Percentiles rank a stretch among this genome's conserved stretches.
These are phyloP conservation scores for Apamea monoglypha DNA, from an alignment of 2,888 invertebrate genomes.

Conservation along the genomic window DNA sequence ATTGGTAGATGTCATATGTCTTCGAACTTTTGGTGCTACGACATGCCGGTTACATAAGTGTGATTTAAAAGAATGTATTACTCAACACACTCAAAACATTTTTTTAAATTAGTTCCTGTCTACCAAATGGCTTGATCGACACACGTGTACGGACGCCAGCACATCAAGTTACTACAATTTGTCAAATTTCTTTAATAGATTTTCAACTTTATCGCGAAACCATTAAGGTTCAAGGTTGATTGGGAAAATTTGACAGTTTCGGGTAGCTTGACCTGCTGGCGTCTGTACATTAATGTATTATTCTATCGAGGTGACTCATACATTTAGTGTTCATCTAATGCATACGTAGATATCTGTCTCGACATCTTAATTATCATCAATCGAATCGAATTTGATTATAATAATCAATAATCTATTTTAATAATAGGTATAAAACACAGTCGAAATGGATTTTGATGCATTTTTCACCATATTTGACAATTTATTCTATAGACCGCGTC, in stretches of 20 bases:
- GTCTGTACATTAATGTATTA: not conserved
- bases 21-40: no score
- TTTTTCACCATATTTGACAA: not conserved
- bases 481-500: not conserved
- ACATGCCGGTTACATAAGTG: no score
- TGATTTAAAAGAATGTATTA: not conserved
- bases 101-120: not conserved
- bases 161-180: no score
- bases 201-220: no score
- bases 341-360: not conserved
- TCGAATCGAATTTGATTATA: not conserved
- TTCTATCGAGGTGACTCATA: not conserved
- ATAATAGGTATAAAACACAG: not conserved
- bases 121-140: slow-evolving; percentile 1
- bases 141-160: no score
- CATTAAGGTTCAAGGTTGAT: no score
- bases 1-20: no score
- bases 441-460: not conserved
- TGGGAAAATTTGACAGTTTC: no score
- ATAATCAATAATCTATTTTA: not conserved
- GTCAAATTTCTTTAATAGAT: no score
- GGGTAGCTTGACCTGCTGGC: no score
- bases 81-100: not conserved
- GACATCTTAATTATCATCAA: not conserved
- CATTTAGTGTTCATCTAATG: not conserved